These are phyloP conservation scores for Amphibalanus amphitrite DNA, from an alignment of 1,140 invertebrate genomes.

Conservation along the genomic window DNA sequence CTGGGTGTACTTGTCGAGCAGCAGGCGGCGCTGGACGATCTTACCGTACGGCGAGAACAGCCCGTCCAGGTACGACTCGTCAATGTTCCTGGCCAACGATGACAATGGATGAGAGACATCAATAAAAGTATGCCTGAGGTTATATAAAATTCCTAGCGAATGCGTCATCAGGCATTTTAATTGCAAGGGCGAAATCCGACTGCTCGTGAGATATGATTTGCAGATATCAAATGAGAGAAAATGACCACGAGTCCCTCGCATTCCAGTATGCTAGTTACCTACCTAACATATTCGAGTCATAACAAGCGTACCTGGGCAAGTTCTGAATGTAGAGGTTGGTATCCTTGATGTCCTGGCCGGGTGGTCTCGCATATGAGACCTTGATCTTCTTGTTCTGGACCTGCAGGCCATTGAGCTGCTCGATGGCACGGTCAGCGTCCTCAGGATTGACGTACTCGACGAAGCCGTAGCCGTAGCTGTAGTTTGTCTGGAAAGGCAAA, in stretches of 20 bases:
- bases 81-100: conserved; percentile 37
- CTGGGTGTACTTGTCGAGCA: conserved; percentile 71
- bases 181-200: background rate
- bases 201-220: conserved; percentile 19
- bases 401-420: conserved; percentile 68
- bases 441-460: conserved; percentile 73
- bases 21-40: conserved; percentile 76
- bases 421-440: conserved; percentile 69
- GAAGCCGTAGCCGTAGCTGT: conserved; percentile 92
- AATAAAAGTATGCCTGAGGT: too few species aligned
- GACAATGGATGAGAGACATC: too few species aligned
- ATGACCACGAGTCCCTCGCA: background rate
- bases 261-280: background rate
- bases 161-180: background rate
- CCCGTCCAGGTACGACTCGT: conserved; percentile 55
- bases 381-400: conserved; percentile 70
- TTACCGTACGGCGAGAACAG: conserved; percentile 70
- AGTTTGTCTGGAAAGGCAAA: conserved; percentile 50
- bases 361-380: conserved; percentile 79
- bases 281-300: background rate
- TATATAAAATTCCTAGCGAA: background rate
- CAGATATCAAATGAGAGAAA: conserved; percentile 10
- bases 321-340: conserved; percentile 89
- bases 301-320: conserved; percentile 45
- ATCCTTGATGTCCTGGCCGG: conserved; percentile 81